Evolutionary conservation across 2,888 invertebrate species (phyloP).

Genomic region (Ceraclea dissimilis): DNA sequence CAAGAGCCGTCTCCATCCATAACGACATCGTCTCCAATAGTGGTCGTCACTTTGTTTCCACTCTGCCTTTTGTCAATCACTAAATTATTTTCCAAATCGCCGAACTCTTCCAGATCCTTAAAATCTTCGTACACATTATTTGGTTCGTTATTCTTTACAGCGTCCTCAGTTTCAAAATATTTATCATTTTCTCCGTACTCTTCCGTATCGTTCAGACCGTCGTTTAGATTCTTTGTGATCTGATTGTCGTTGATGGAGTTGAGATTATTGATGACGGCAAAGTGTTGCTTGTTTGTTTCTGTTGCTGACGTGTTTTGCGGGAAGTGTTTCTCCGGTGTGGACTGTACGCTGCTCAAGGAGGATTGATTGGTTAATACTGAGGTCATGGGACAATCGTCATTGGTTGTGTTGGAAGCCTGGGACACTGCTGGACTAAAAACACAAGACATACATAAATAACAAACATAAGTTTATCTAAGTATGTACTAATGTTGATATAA

Average conservation of each 20-base stretch:
- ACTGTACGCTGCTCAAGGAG: slow-evolving; percentile 29
- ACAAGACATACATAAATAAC: slow-evolving; percentile 2
- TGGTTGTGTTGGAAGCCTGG: slow-evolving; percentile 58
- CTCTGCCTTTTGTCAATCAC: background rate
- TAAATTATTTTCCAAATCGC: background rate
- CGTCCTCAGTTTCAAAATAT: slow-evolving; percentile 40
- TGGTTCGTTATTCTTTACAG: slow-evolving; percentile 32
- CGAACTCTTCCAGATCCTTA: slow-evolving; percentile 12
- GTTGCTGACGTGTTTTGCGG: slow-evolving; percentile 36
- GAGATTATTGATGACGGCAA: slow-evolving; percentile 25
- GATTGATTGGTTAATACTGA: slow-evolving; percentile 25
- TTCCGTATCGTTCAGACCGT: slow-evolving; percentile 24
- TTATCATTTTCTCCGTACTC: slow-evolving; percentile 33
- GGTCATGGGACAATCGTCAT: slow-evolving; percentile 35
- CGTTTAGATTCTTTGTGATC: slow-evolving; percentile 7
- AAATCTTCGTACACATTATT: slow-evolving; percentile 26
- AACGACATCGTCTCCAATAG: slow-evolving; percentile 6
- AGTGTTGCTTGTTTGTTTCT: slow-evolving; percentile 35
- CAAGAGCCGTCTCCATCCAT: slow-evolving; percentile 19
- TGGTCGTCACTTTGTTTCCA: background rate
- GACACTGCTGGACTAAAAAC: slow-evolving; percentile 58
- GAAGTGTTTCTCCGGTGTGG: slow-evolving; percentile 36
- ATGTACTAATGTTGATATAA: background rate
- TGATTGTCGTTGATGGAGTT: slow-evolving; percentile 7
- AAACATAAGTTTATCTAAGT: too few species aligned